Conservation (phyloP, 1,140 invertebrate species). For the Chrysoperla carnea region DNA sequence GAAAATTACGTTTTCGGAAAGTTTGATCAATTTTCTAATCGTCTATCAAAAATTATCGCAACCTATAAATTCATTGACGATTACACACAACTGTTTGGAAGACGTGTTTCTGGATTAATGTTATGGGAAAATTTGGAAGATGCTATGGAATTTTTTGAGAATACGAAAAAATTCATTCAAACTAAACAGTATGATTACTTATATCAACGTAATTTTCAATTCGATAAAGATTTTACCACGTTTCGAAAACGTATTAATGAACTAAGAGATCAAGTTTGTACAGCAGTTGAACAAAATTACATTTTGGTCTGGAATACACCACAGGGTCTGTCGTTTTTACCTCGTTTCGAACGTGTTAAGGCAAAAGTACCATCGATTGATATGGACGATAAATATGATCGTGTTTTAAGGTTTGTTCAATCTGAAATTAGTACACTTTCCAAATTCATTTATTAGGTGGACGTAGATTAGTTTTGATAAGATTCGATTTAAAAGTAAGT, state of each 20-base stretch:
- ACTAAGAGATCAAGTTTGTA: conserved; percentile 60
- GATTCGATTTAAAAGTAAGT: too few relatives aligned
- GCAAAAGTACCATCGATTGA: conserved; percentile 62
- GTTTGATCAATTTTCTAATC: conserved; percentile 80
- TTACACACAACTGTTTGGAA: conserved; percentile 64
- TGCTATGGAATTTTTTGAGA: conserved; percentile 55
- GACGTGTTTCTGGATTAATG: conserved; percentile 67
- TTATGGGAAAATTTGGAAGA: conserved; percentile 64
- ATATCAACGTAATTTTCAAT: conserved; percentile 74
- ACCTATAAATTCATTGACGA: conserved; percentile 84
- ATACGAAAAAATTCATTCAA: conserved; percentile 56
- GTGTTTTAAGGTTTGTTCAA: conserved; percentile 29
- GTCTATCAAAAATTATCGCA: conserved; percentile 73
- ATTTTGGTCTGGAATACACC: conserved; percentile 80
- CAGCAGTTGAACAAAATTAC: conserved; percentile 72
- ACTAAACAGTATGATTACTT: conserved; percentile 81
- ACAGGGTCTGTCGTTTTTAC: conserved; percentile 70
- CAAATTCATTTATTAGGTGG: too few relatives aligned
- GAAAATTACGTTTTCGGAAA: conserved; percentile 95
- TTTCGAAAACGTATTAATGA: conserved; percentile 63
- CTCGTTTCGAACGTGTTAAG: conserved; percentile 73
- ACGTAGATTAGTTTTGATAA: too few relatives aligned
- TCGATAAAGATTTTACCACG: conserved; percentile 67
- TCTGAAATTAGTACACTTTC: too few relatives aligned
- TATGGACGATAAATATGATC: conserved; percentile 70